Conservation (phyloP, 2,797 vertebrate species). For the Eulemur albifrons region DNA sequence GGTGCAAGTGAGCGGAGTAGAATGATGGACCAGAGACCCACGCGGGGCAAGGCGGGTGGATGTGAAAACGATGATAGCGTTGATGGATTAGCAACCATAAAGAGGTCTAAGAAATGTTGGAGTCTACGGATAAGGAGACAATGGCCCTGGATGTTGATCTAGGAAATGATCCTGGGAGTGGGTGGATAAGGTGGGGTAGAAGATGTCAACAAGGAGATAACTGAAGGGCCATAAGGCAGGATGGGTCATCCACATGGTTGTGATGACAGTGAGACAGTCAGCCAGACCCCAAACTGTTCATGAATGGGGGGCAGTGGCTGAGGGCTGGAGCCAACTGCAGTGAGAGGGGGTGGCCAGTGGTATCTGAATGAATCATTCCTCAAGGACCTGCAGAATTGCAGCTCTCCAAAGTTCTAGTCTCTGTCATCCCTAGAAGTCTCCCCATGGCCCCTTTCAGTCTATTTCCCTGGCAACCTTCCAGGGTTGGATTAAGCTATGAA, state of each 20-base stretch:
- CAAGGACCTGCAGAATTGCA: not conserved
- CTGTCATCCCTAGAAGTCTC: not conserved
- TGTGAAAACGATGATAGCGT: not conserved
- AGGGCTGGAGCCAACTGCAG: not conserved
- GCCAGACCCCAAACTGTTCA: not conserved
- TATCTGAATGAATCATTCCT: not conserved
- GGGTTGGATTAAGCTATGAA: not conserved
- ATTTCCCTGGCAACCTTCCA: not conserved
- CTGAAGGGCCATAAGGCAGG: not conserved
- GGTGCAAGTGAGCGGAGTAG: not conserved
- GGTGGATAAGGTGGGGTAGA: not conserved
- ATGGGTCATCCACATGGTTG: not conserved
- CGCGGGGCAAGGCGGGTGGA: rapidly evolving
- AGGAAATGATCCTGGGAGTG: not conserved
- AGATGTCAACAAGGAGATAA: not conserved
- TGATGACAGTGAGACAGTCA: not conserved
- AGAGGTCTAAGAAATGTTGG: not conserved
- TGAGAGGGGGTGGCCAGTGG: not conserved
- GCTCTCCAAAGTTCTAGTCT: not conserved
- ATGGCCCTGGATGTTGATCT: not conserved
- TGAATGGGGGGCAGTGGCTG: not conserved
- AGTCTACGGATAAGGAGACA: not conserved
- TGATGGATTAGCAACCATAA: not conserved
- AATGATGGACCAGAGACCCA: not conserved
- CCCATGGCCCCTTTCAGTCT: not conserved